phyloP scores from a whole-genome alignment of 1,140 invertebrate species.

The Palaemon carinicauda region DNA sequence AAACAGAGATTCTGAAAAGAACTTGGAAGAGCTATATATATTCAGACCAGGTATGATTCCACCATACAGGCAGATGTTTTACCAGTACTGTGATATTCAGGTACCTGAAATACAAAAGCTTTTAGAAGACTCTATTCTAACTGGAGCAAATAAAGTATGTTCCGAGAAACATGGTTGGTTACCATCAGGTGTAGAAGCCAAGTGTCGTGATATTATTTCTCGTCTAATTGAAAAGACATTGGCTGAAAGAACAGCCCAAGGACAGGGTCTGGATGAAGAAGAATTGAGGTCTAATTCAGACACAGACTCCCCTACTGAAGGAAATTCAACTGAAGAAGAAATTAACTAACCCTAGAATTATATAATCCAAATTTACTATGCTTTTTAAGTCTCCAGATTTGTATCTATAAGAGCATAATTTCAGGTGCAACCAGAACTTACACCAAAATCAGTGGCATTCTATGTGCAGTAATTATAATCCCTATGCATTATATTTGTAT shows the following conservation, averaged over 20 bases:
- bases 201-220: constrained; percentile 47
- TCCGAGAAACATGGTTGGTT: constrained; percentile 56
- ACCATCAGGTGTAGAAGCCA: constrained; percentile 40
- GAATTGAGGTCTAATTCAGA: constrained; percentile 42
- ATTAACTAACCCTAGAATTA: no score
- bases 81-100: constrained; percentile 86
- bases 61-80: constrained; percentile 81
- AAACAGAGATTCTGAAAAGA: constrained; percentile 61
- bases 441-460: no score
- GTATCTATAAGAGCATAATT: no score
- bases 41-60: constrained; percentile 77
- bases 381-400: no score
- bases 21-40: constrained; percentile 66
- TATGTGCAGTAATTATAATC: no score
- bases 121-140: constrained; percentile 70
- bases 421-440: no score
- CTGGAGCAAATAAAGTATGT: constrained; percentile 46
- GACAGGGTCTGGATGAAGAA: constrained; percentile 33
- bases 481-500: no score
- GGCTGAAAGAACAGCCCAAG: constrained; percentile 42
- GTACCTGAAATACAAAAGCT: constrained; percentile 85
- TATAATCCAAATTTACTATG: no score
- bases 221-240: constrained; percentile 54
- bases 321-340: constrained; percentile 45
- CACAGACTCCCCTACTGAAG: constrained; percentile 41